Percentiles rank a stretch among this genome's conserved stretches.
Evolutionary conservation across 1,140 invertebrate genomes (phyloP).

Genomic region (Aphis craccivora): DNA sequence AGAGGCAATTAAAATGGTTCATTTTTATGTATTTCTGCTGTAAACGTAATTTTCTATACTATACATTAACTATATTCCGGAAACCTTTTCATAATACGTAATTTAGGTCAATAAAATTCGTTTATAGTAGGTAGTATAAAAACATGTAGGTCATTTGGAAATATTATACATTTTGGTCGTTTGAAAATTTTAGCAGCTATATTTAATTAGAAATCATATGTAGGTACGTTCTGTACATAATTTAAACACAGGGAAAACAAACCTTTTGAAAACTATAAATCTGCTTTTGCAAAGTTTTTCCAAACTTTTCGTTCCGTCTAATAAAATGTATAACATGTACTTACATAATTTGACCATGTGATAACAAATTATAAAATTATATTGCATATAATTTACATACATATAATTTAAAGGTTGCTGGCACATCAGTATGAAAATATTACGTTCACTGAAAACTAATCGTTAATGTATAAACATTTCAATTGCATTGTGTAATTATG

Average conservation of each 20-base stretch:
- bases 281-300: not conserved
- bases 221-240: not conserved
- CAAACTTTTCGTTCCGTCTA: not conserved
- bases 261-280: not conserved
- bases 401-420: not conserved
- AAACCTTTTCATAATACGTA: not conserved
- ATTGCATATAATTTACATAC: not conserved
- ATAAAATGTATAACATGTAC: not conserved
- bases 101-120: not conserved
- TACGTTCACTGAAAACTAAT: not conserved
- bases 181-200: not conserved
- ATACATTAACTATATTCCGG: not conserved
- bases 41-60: not conserved
- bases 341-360: not conserved
- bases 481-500: not conserved
- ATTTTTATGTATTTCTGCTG: not conserved
- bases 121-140: not conserved
- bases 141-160: not conserved
- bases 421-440: not conserved
- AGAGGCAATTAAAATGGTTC: not conserved
- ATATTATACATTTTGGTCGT: not conserved
- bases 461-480: not conserved
- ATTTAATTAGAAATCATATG: conserved; percentile 9
- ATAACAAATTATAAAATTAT: not conserved
- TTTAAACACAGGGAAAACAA: not conserved